Conservation (phyloP, 2,888 invertebrate genomes). For the Muschampia plurimacula region DNA sequence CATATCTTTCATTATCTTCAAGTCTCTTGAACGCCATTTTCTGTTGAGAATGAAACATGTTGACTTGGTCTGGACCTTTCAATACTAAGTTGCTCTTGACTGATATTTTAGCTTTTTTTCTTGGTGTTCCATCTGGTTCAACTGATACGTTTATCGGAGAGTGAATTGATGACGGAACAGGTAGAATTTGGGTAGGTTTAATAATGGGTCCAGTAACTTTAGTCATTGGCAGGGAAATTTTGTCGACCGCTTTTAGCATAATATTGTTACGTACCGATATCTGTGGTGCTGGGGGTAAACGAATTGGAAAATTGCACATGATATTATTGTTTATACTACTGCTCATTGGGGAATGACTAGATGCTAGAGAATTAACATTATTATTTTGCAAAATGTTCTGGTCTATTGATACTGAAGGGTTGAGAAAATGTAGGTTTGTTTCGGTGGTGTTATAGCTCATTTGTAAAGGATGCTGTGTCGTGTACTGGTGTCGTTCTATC, state of each 20-base stretch:
- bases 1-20: slow-evolving; percentile 76
- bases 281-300: slow-evolving; percentile 62
- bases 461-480: slow-evolving; percentile 62
- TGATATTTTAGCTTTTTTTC: slow-evolving; percentile 82
- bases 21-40: slow-evolving; percentile 79
- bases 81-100: slow-evolving; percentile 82
- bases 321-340: slow-evolving; percentile 68
- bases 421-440: slow-evolving; percentile 70
- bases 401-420: slow-evolving; percentile 66
- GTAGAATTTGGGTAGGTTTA: slow-evolving; percentile 75
- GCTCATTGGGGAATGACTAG: slow-evolving; percentile 64
- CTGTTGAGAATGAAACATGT: slow-evolving; percentile 81
- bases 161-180: slow-evolving; percentile 73
- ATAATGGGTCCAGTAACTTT: slow-evolving; percentile 78
- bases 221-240: slow-evolving; percentile 66
- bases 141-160: slow-evolving; percentile 68
- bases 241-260: slow-evolving; percentile 72
- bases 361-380: slow-evolving; percentile 60
- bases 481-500: slow-evolving; percentile 68
- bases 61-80: slow-evolving; percentile 80
- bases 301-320: slow-evolving; percentile 77
- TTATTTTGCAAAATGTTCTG: slow-evolving; percentile 66
- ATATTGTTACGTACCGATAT: slow-evolving; percentile 70
- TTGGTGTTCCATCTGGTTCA: slow-evolving; percentile 68
- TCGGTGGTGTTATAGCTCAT: slow-evolving; percentile 65